Conservation (phyloP, 2,888 invertebrate species). For the Trissoscelio sp. region DNA sequence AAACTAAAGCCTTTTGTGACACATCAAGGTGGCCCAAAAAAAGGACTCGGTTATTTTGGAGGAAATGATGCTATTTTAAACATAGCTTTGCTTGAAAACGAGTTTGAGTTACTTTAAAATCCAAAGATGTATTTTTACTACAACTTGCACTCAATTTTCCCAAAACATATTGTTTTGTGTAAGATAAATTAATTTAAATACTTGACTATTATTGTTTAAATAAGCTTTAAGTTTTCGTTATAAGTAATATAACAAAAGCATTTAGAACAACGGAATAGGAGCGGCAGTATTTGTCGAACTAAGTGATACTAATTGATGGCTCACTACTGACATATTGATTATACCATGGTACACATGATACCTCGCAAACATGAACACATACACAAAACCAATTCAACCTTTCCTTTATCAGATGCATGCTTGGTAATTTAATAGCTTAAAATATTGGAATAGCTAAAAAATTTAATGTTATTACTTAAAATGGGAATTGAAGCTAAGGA, state of each 20-base stretch:
- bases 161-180: too few species aligned
- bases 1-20: slow-evolving; percentile 69
- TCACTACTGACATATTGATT: slow-evolving; percentile 81
- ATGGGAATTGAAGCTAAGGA: too few species aligned
- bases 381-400: slow-evolving; percentile 72
- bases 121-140: too few species aligned
- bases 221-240: slow-evolving; percentile 1
- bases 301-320: slow-evolving; percentile 83
- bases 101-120: too few species aligned
- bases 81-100: neutral
- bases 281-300: slow-evolving; percentile 81
- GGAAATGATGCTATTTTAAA: slow-evolving; percentile 15
- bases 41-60: neutral
- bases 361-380: slow-evolving; percentile 72
- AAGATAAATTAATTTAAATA: too few species aligned
- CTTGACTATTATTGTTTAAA: too few species aligned
- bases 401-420: slow-evolving; percentile 74
- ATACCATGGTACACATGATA: slow-evolving; percentile 75
- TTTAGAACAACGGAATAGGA: slow-evolving; percentile 73
- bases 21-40: slow-evolving; percentile 5
- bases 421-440: slow-evolving; percentile 40
- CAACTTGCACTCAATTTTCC: too few species aligned
- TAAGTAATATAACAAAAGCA: slow-evolving; percentile 60
- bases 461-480: too few species aligned
- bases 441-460: too few species aligned